These are phyloP conservation scores for Numenius arquata DNA, from an alignment of 2,113 vertebrate genomes.

Conservation along the genomic window DNA sequence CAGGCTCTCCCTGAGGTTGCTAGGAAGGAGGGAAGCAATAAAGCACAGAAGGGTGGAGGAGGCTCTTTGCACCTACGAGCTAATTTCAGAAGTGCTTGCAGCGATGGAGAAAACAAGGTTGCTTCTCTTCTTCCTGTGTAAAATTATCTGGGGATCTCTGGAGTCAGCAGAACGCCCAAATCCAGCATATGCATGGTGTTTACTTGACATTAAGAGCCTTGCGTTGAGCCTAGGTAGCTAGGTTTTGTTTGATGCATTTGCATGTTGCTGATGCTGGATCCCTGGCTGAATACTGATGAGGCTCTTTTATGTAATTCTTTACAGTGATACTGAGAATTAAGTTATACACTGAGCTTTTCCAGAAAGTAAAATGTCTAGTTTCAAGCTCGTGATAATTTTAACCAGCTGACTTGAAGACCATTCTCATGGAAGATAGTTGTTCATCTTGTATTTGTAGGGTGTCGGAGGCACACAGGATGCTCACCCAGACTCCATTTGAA, in stretches of 20 bases:
- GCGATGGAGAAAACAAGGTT: not conserved
- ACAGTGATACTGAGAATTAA: not conserved
- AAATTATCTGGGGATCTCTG: not conserved
- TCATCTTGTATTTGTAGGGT: not conserved
- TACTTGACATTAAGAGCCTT: not conserved
- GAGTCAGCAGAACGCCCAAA: conserved; percentile 14
- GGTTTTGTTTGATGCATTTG: not conserved
- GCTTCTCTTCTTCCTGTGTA: not conserved
- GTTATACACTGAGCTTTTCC: not conserved
- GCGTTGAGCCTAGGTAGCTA: not conserved
- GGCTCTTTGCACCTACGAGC: not conserved
- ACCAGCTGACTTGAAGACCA: not conserved
- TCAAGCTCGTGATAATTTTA: not conserved
- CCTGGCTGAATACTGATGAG: not conserved
- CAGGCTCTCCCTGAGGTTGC: not conserved
- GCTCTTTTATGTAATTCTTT: not conserved
- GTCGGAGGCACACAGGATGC: not conserved
- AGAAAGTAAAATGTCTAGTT: not conserved
- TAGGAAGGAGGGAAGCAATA: conserved; percentile 1
- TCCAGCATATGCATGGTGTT: not conserved
- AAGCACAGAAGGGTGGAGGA: conserved; percentile 29
- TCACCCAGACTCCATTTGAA: not conserved
- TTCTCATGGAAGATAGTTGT: not conserved
- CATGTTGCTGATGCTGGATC: not conserved
- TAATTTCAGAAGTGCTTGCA: conserved; percentile 25